phyloP scores from a whole-genome alignment of 2,113 vertebrate species.

The Ctenomys sociabilis region DNA sequence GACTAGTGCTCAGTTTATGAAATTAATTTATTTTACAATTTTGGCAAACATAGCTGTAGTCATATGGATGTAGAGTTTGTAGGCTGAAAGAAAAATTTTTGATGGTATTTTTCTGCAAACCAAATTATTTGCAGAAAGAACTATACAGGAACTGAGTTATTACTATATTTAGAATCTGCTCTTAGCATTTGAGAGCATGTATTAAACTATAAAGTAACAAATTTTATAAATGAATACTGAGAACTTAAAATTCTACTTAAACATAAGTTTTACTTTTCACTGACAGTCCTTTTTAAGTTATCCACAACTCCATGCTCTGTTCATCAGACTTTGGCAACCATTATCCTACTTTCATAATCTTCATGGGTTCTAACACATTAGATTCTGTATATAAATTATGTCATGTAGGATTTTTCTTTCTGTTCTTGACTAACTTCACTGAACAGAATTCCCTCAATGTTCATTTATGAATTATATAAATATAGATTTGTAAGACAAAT shows the following conservation, averaged over 20 bases:
- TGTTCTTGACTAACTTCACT: background rate
- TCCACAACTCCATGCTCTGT: background rate
- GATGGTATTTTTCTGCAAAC: background rate
- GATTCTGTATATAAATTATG: background rate
- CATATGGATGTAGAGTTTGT: background rate
- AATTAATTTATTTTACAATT: background rate
- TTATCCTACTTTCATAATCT: background rate
- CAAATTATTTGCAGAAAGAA: background rate
- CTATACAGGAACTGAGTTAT: background rate
- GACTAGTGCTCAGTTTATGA: background rate
- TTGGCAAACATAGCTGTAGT: background rate
- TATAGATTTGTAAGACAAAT: background rate
- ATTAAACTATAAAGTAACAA: background rate
- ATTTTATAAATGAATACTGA: background rate
- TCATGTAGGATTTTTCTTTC: background rate
- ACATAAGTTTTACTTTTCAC: background rate
- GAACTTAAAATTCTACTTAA: background rate
- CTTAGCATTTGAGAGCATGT: background rate
- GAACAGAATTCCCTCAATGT: background rate
- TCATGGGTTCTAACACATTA: background rate
- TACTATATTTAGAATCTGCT: background rate
- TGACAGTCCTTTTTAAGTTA: background rate
- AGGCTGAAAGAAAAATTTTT: background rate
- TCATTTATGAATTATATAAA: too few species aligned
- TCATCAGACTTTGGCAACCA: accelerated